Base-by-base conservation (phyloP, 1,140 invertebrate genomes). In the Eueides isabella region DNA sequence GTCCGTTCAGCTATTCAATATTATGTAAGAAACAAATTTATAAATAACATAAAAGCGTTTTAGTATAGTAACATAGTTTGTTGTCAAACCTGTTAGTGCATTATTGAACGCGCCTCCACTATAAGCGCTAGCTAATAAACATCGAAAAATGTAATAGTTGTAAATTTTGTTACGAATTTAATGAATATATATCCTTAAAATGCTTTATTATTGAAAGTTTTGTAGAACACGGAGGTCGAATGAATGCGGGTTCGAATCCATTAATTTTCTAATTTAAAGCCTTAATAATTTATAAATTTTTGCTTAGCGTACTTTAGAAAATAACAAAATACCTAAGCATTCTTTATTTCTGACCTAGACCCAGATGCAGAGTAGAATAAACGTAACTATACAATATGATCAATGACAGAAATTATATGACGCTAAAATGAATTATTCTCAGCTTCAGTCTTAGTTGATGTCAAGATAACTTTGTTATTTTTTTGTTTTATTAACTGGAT, bases 71-170 rank as follows among this genome's bases (percentile, higher is more conserved):
- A 48, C 41, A n/a, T 48, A 48, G n/a, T 48, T 48, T 7, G 16
- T 48, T 48, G 41, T 48, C n/a, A 48, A 48, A 48, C 41, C 41
- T 48, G 41, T 48, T 48, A 48, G 41, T 48, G 41, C 41, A 48
- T 48, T 48, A 48, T 48, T 48, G n/a, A 48, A 48, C n/a, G 41
- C 41, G 41, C 16, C 41, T 48, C 7, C 16, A n/a, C 0, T 23
- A 3, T 48, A 19, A 1, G 35, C 35, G 14, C 14, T 16, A 38
- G 35, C 35, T 38, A 38, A 1, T 44, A 44, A 44, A 44, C n/a
- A 16, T 7, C n/a, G 41, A 44, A 44, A 44, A n/a, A n/a, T 44
- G 0, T 4, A 38, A 16, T 12, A 16, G 14, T 38, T 38, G 5
- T 16, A 16, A 38, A 5, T 35, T 35, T 35, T 35, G 3, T 35